Evolutionary conservation across 2,888 invertebrate species (phyloP), one percentile per base, ranked within the genome.

Genomic region (Cryptophagus acutangulus): DNA sequence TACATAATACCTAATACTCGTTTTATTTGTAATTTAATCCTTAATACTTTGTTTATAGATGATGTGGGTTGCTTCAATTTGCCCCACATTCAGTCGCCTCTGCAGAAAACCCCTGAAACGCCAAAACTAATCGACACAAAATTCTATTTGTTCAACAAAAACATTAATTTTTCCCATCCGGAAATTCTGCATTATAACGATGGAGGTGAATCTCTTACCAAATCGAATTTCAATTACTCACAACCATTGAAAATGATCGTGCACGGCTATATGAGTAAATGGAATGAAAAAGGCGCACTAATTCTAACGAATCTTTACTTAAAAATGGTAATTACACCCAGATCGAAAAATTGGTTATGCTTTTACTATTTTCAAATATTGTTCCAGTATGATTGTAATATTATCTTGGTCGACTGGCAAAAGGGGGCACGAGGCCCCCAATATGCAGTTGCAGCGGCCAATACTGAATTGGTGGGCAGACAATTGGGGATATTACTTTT

Each of bases 221-320:
- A 59, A 25, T 75, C 78, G 0, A 64, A 60, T 26, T 76, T 76
- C 46, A 65, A 75, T 48, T 51, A 58, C 1, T 63, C 59, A 2
- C 70, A 69, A 42, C 65, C 70, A 1, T 53, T 75, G 17, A 78
- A 76, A 53, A 63, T 78, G 30, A 59, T 77, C 12, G 70, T 77
- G 13, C 79, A 79, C 49, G 79, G 79, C 1, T 78, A 71, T 54
- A 75, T 75, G 62, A 75, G 77, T 33, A 74, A 71, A 45, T 76
- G 76, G 54, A 71, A 67, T 42, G 73, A 74, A 41, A 62, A 58
- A 26, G 74, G 72, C 12, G 70, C 71, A 0, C 51, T 73, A 17
- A 60, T 63, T 13, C 68, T 71, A 1, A 71, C 68, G 1, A 63
- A 71, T 29, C 60, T 70, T 1, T 69, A 76, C 33, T 63, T 78